Conservation (phyloP, 2,888 invertebrate species). For the Acheta domesticus region DNA sequence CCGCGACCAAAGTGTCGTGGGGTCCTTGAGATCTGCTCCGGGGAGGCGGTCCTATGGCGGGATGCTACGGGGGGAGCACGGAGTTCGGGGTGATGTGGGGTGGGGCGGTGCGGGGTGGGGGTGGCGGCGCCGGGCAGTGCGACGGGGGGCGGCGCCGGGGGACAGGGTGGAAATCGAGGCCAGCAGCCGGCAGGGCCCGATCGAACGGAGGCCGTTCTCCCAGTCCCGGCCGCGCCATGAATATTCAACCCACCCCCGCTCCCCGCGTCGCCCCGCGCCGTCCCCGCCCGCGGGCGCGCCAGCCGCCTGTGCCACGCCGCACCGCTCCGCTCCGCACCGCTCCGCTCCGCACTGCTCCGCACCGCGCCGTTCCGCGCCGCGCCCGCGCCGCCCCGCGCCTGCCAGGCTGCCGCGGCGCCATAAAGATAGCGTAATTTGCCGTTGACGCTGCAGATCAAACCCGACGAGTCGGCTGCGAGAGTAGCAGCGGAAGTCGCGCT, state of each 20-base stretch:
- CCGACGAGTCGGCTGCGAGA: background rate
- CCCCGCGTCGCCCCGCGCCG: background rate
- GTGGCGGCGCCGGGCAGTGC: background rate
- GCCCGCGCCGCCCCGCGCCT: too few relatives aligned
- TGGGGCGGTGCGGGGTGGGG: background rate
- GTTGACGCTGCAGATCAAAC: background rate
- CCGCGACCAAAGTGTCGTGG: background rate
- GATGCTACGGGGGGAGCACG: background rate
- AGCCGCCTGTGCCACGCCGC: too few relatives aligned
- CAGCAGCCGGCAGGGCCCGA: conserved; percentile 18
- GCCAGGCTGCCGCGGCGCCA: background rate
- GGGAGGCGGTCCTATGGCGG: background rate
- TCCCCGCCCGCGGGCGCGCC: too few relatives aligned
- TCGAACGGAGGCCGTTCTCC: background rate
- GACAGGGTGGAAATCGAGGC: background rate
- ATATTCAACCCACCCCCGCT: background rate
- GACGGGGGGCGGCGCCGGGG: too few relatives aligned
- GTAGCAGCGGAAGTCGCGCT: too few relatives aligned
- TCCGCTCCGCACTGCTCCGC: too few relatives aligned
- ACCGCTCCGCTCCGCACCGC: too few relatives aligned
- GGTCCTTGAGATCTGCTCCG: background rate
- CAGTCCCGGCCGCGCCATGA: background rate
- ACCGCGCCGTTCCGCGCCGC: too few relatives aligned
- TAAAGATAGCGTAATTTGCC: conserved; percentile 18
- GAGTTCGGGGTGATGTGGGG: background rate